These are phyloP conservation scores for Diloba caeruleocephala DNA, from an alignment of 2,888 invertebrate species.

Conservation along the genomic window DNA sequence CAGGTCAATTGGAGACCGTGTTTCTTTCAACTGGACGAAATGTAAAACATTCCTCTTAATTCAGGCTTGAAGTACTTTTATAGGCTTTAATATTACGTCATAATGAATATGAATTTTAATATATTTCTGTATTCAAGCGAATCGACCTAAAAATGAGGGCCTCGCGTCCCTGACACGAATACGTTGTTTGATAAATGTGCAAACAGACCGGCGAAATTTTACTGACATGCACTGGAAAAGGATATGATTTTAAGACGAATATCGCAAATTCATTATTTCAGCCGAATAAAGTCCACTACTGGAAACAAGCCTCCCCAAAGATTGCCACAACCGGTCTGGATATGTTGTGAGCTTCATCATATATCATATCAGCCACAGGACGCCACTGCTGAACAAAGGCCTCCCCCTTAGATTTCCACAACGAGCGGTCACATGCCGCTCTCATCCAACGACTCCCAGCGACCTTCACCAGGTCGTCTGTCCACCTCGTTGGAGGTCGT, in stretches of 20 bases:
- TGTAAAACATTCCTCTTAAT: conserved; percentile 33
- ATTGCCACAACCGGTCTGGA: too few species aligned
- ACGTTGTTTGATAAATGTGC: conserved; percentile 71
- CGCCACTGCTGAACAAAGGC: too few species aligned
- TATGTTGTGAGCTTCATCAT: too few species aligned
- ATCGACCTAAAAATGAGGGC: conserved; percentile 30
- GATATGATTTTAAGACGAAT: conserved; percentile 12
- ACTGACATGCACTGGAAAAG: conserved; percentile 29
- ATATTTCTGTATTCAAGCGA: conserved; percentile 36
- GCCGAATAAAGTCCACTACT: too few species aligned
- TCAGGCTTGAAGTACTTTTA: conserved; percentile 37
- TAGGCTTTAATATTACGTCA: conserved; percentile 43
- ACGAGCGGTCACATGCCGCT: too few species aligned
- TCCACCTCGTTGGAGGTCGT: too few species aligned
- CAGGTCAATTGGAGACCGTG: conserved; percentile 46
- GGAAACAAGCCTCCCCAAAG: too few species aligned
- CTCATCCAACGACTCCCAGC: too few species aligned
- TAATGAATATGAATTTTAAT: conserved; percentile 27
- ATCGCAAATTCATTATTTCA: too few species aligned
- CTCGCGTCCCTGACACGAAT: conserved; percentile 77
- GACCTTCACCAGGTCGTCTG: too few species aligned
- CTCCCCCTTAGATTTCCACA: too few species aligned
- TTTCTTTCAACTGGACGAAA: conserved; percentile 26
- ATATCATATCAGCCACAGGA: too few species aligned
- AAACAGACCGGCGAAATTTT: conserved; percentile 60